Percentiles rank a stretch among this genome's conserved stretches.
phyloP scores from a whole-genome alignment of 2,797 vertebrate genomes.

The Mormyrus proboscirostris region DNA sequence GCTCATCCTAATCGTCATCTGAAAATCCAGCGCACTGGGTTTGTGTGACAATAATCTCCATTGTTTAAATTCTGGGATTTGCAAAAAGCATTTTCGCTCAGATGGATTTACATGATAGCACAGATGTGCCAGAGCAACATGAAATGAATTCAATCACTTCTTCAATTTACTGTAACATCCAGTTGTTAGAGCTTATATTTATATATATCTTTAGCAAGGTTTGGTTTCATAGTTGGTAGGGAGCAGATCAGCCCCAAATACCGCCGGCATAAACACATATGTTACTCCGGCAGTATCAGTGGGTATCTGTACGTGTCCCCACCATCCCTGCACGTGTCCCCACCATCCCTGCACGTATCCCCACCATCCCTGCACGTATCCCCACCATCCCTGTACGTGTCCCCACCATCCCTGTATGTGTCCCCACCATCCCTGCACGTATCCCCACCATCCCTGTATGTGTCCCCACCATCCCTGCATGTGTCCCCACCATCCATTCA shows the following conservation, averaged over 20 bases:
- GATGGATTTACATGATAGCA: background rate
- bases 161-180: background rate
- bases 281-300: background rate
- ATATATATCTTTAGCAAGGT: background rate
- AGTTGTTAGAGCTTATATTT: background rate
- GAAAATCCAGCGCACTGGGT: background rate
- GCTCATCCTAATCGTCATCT: background rate
- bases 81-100: background rate
- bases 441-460: too few species aligned
- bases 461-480: too few species aligned
- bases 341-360: too few species aligned
- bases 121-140: background rate
- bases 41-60: background rate
- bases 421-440: too few species aligned
- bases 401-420: too few species aligned
- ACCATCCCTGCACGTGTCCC: background rate
- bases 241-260: background rate
- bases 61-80: slow-evolving; percentile 1
- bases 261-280: background rate
- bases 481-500: too few species aligned
- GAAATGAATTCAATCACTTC: slow-evolving; percentile 8
- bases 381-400: too few species aligned
- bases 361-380: too few species aligned
- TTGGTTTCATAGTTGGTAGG: background rate
- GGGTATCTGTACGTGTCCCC: background rate